Evolutionary conservation across 2,888 invertebrate species (phyloP).

Genomic region (Sarcophaga carnaria): DNA sequence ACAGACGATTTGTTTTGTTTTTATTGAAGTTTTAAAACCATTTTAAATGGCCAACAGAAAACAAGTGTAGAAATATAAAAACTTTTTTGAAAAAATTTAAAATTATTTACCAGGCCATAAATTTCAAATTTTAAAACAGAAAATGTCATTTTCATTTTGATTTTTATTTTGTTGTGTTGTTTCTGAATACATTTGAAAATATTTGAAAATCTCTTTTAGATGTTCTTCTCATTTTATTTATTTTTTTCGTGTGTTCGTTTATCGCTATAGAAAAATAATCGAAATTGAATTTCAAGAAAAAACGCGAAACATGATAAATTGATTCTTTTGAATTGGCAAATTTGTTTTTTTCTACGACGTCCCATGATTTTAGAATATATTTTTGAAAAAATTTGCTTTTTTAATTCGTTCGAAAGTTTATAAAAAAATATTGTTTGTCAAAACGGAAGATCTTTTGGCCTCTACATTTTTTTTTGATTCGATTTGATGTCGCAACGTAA

Average conservation of each 20-base stretch:
- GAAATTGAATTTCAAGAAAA: conserved; percentile 27
- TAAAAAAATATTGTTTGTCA: neutral
- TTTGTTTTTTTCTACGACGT: conserved; percentile 32
- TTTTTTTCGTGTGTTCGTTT: conserved; percentile 11
- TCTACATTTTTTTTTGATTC: too few species aligned
- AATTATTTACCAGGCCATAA: conserved; percentile 43
- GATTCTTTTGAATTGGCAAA: conserved; percentile 53
- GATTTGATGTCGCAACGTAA: neutral
- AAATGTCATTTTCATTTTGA: conserved; percentile 39
- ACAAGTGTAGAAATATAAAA: conserved; percentile 46
- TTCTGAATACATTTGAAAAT: neutral
- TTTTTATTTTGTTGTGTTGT: conserved; percentile 19
- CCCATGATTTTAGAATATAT: neutral
- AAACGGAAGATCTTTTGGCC: neutral
- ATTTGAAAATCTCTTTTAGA: neutral
- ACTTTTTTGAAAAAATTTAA: conserved; percentile 4
- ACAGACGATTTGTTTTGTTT: neutral
- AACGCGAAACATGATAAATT: conserved; percentile 52
- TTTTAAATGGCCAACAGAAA: conserved; percentile 45
- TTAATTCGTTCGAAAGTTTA: too few species aligned
- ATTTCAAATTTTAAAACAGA: conserved; percentile 41
- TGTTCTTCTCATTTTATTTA: conserved; percentile 2
- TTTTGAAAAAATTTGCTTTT: neutral
- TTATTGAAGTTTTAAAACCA: conserved; percentile 47
- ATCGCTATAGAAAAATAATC: neutral